Base-by-base conservation (phyloP, 2,888 invertebrate species). In the Callimorpha dominula region DNA sequence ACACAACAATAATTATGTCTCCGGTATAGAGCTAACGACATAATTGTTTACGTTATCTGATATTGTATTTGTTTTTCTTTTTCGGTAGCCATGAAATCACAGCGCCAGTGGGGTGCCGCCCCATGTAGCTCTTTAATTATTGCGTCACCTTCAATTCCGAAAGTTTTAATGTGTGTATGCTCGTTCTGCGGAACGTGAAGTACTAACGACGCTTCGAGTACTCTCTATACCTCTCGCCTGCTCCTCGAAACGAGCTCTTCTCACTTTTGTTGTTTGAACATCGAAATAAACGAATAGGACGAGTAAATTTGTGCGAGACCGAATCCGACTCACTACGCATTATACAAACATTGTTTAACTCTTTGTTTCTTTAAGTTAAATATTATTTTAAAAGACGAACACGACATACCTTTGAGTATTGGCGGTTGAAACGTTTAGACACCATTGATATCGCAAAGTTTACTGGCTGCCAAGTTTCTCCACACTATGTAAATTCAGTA, bases 121-220 rank as follows among this genome's bases (percentile, higher is more conserved):
- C 88, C 84, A 83, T 86, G 76, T 77, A 81, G 85, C 88, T 87
- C 88, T 89, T 90, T 91, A 91, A 93, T 93, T 91, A 91, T 90
- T 84, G 85, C 91, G 88, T 91, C 91, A 91, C 91, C 90, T 93
- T 88, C 89, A 91, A 91, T 92, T 93, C 87, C 88, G 87, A 90
- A 94, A 94, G 91, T 94, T 94, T 93, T 93, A 94, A 95, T 93
- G 93, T 94, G 94, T 94, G 92, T 94, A 92, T 93, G 89, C 92
- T 92, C 89, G 91, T 92, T 89, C 86, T 86, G 88, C 82, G 88
- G 86, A 79, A 88, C 84, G 86, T 86, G 83, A 87, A 90, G 91
- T 88, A 86, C 89, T 90, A 89, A 90, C 92, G 90, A 90, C 86
- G 88, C 88, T 91, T 92, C 87, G 87, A 94, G 92, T 88, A 84